Conservation (phyloP, 2,113 vertebrate species). For the Neogale vison region DNA sequence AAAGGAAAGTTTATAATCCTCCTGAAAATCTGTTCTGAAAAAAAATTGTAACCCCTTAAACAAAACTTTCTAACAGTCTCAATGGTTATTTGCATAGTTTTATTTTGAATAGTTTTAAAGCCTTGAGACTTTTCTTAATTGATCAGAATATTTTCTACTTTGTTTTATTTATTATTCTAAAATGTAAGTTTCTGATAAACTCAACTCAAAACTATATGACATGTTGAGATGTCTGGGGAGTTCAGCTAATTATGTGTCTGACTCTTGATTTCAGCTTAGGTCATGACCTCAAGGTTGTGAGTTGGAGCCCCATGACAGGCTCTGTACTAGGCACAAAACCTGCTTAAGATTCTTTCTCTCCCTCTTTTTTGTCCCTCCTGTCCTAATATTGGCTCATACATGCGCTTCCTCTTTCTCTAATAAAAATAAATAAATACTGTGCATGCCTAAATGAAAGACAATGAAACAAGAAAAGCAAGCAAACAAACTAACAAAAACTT, state of each 20-base stretch:
- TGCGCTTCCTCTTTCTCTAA: not conserved
- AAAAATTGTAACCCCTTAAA: not conserved
- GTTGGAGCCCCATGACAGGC: not conserved
- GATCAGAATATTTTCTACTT: not conserved
- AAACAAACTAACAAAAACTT: not conserved
- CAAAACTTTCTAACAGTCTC: not conserved
- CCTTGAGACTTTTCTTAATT: not conserved
- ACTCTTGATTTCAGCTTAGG: not conserved
- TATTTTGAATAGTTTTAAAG: not conserved
- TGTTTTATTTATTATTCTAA: not conserved
- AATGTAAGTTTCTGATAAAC: conserved; percentile 55
- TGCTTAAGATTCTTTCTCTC: not conserved
- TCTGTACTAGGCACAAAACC: not conserved
- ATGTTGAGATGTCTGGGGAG: not conserved
- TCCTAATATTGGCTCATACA: not conserved
- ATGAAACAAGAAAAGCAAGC: not conserved
- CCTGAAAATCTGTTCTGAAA: not conserved
- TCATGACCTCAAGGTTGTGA: not conserved
- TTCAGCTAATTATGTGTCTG: not conserved
- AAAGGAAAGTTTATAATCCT: not conserved
- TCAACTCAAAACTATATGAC: conserved; percentile 42
- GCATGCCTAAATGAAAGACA: conserved; percentile 39
- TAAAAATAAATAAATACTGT: not conserved
- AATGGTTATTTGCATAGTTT: not conserved
- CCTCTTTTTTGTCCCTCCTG: not conserved